Evolutionary conservation across 1,140 invertebrate genomes (phyloP), one percentile per base, ranked within the genome.

Genomic region (Oedothorax gibbosus): DNA sequence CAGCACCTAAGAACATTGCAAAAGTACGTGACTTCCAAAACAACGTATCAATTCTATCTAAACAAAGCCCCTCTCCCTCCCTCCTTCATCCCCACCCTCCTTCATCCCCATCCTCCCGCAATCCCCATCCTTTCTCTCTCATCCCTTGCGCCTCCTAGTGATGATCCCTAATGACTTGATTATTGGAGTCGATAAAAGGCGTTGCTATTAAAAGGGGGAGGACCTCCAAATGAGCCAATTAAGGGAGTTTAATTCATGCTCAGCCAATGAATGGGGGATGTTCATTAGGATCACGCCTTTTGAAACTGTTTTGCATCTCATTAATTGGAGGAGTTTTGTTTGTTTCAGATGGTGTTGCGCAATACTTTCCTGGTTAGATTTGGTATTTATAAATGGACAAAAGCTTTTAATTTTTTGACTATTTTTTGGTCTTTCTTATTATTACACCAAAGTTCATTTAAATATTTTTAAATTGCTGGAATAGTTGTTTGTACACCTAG

Each of bases 281-380:
- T 84, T 84, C 81, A 84, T 84, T 84, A 76, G 72, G 69, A 69
- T 50, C 50, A 84, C 81, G 81, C 81, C 81, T 84, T 76, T 84
- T 75, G 35, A n/a, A 14, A 57, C 14, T 18, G 21, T 73, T 75
- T 75, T 75, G 81, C 81, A 84, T 84, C 57, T 84, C 72, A 84
- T 84, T 84, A 84, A 84, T 84, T 62, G 49, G 14, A 53, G 57
- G 57, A 54, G 53, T 11, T 62, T 3, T 62, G 57, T 62, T 62
- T 62, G 12, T 35, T 62, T 62, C 18, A 15, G 57, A 3, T 18
- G 57, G 12, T 62, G 57, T 62, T 62, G 57, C 57, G 18, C 35
- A 62, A 15, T 62, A 15, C 1, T 62, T 62, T 62, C 12, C 12
- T 62, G 57, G 12, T 62, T 12, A 62, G 12, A 62, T 62, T 6